Base-by-base conservation (phyloP, 2,113 vertebrate species). In the Illadopsis cleaveri region DNA sequence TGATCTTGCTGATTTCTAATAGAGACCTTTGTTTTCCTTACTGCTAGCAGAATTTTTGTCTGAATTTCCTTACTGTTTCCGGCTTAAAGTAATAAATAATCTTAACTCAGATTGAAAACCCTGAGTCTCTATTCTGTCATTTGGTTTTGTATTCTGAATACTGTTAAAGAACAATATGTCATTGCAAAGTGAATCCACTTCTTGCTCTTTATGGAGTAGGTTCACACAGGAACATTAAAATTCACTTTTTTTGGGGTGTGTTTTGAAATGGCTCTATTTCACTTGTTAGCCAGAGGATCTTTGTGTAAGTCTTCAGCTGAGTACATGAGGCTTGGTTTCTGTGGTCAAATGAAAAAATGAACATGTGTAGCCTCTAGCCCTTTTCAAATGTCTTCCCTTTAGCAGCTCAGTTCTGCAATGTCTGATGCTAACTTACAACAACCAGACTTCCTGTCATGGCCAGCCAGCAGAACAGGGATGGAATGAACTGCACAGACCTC, bases 401-500 rank as follows among this genome's bases (percentile, higher is more conserved):
- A 96, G 80, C 92, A 96, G 76, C 68, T 93, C 68, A 58, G 78
- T 95, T 92, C 72, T 73, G 68, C 75, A 84, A 4, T 44, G 65
- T 82, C 81, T 76, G 71, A 71, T 64, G 50, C n/a, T 75, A 37
- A 73, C 77, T 82, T 58, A 60, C 5, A 24, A 60, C 40, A 2
- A 65, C 71, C 87, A 82, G 89, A 90, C 89, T 97, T 96, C 95
- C 97, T 96, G 88, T 88, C 70, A 20, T 44, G 51, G 58, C 88
- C 77, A 72, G 66, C 31, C 68, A 76, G 62, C 2, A 4, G 73
- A 77, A 65, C 0, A 2, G n/a, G 79, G 70, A 11, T 42, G 21
- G 45, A 27, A 42, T 89, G 51, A 90, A 27, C 53, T 80, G 75
- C 31, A 53, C 18, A 77, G 68, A 30, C 54, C n/a, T 69, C 65